These are phyloP conservation scores for Boulengeromyrus knoepffleri DNA, from an alignment of 2,113 vertebrate genomes.

Conservation along the genomic window DNA sequence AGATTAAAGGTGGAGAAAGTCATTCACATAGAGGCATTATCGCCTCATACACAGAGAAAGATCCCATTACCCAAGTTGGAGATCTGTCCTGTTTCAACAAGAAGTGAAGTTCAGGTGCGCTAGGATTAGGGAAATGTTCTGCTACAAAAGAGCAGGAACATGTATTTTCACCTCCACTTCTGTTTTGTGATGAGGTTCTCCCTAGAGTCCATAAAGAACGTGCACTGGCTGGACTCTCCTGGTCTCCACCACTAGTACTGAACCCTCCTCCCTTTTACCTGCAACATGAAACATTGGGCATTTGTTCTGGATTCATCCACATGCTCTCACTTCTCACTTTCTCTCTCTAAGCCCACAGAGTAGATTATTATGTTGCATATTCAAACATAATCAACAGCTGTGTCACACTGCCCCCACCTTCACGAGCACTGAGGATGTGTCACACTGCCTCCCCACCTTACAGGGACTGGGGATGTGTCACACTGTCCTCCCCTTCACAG, in stretches of 20 bases:
- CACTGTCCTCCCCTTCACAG: not conserved
- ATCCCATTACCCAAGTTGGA: slow-evolving; percentile 22
- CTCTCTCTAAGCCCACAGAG: not conserved
- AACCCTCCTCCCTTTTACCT: not conserved
- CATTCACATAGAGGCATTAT: slow-evolving; percentile 27
- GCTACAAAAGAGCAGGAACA: not conserved
- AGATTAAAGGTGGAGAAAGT: slow-evolving; percentile 28
- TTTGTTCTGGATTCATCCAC: not conserved
- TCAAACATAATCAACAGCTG: not conserved
- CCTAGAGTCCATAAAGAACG: not conserved
- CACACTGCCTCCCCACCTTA: too few species aligned
- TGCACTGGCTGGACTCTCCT: not conserved
- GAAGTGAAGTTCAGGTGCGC: slow-evolving; percentile 13
- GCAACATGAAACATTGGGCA: not conserved
- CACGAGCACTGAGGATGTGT: too few species aligned
- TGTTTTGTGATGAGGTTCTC: not conserved
- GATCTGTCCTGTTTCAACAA: slow-evolving; percentile 18
- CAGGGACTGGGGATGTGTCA: not conserved
- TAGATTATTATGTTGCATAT: not conserved
- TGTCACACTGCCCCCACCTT: not conserved
- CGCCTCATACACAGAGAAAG: slow-evolving; percentile 18
- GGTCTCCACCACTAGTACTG: not conserved
- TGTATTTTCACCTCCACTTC: not conserved
- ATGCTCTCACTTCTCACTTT: not conserved
- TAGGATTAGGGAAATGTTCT: not conserved